phyloP scores from a whole-genome alignment of 2,113 vertebrate species.

The Ptilorrhoa leucosticta region DNA sequence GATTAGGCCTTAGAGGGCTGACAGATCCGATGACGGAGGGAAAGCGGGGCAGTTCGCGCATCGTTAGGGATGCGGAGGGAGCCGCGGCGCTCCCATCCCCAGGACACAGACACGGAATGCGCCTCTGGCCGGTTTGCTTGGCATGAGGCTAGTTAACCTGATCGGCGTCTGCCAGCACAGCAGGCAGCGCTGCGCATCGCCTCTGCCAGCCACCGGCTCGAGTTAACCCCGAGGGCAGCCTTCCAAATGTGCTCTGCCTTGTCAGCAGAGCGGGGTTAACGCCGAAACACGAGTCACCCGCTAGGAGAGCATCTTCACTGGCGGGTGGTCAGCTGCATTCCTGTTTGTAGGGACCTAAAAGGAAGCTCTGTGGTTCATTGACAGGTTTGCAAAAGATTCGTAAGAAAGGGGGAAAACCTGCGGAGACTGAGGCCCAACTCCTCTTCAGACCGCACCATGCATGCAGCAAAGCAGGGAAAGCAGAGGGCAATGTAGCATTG shows the following conservation, averaged over 20 bases:
- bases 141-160: neutral
- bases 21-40: neutral
- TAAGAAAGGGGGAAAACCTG: neutral
- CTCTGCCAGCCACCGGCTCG: neutral
- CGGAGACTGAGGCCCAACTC: neutral
- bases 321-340: neutral
- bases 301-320: neutral
- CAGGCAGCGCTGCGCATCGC: neutral
- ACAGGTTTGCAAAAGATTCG: neutral
- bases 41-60: neutral
- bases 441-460: neutral
- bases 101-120: neutral
- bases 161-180: neutral
- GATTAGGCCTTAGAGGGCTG: neutral
- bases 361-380: neutral
- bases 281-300: neutral
- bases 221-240: neutral
- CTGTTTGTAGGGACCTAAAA: too few species aligned
- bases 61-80: neutral
- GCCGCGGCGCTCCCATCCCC: neutral
- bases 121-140: neutral
- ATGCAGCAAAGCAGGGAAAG: neutral
- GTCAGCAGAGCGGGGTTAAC: neutral
- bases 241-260: neutral
- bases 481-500: fast-evolving